Evolutionary conservation across 2,113 vertebrate genomes (phyloP).

Genomic region (Galeopterus variegatus): DNA sequence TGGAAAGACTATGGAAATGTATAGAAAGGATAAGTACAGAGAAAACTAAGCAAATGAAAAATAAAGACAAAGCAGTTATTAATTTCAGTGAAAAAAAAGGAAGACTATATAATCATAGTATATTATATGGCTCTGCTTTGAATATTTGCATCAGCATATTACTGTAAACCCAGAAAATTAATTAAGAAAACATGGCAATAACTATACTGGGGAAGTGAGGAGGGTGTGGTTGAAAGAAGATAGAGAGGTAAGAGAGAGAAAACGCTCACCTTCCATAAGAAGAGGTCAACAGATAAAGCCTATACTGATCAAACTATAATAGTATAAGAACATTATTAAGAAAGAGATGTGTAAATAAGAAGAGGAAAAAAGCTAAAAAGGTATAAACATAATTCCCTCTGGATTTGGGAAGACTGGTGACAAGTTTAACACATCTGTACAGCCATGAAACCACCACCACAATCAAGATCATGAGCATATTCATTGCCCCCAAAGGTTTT

Average conservation of each 20-base stretch:
- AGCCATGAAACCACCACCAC: neutral
- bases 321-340: neutral
- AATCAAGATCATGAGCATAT: neutral
- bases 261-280: neutral
- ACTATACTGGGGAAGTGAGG: neutral
- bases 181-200: neutral
- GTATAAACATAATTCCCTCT: neutral
- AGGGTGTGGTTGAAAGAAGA: neutral
- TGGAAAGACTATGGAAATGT: neutral
- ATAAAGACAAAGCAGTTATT: neutral
- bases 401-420: neutral
- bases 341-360: neutral
- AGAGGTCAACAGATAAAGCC: neutral
- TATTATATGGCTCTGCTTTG: neutral
- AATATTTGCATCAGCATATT: neutral
- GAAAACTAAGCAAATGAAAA: neutral
- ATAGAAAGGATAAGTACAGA: neutral
- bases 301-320: neutral
- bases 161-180: neutral
- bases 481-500: neutral
- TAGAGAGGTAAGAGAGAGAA: neutral
- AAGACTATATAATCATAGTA: neutral
- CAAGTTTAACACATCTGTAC: neutral
- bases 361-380: neutral
- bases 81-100: neutral